Percentiles rank a stretch among this genome's conserved stretches.
These are phyloP conservation scores for Silurus asotus DNA, from an alignment of 2,113 vertebrate genomes.

Conservation along the genomic window DNA sequence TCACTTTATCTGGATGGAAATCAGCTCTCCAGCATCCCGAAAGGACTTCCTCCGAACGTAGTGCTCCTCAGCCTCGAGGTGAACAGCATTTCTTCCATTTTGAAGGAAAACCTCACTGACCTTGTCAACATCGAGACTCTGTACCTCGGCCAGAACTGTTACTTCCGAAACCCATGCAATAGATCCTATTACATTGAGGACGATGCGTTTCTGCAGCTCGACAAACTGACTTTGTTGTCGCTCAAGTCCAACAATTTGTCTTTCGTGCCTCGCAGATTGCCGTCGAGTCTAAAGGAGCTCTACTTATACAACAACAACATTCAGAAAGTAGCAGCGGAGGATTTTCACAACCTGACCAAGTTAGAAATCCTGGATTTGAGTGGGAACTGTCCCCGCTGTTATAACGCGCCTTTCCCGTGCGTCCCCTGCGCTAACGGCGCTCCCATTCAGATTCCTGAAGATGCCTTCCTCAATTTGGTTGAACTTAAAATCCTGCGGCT, in stretches of 20 bases:
- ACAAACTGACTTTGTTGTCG: constrained; percentile 80
- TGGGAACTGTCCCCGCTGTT: constrained; percentile 93
- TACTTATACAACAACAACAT: constrained; percentile 91
- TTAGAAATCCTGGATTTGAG: constrained; percentile 90
- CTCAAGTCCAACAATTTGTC: constrained; percentile 91
- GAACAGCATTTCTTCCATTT: constrained; percentile 81
- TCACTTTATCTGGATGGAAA: constrained; percentile 91
- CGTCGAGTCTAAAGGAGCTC: constrained; percentile 79
- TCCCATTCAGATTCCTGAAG: constrained; percentile 71
- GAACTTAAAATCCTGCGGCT: constrained; percentile 82
- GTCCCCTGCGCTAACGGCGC: constrained; percentile 75
- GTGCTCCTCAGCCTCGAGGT: constrained; percentile 88
- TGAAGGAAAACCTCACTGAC: constrained; percentile 76
- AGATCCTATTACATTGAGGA: constrained; percentile 78
- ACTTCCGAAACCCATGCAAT: constrained; percentile 91
- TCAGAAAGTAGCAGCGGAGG: constrained; percentile 68
- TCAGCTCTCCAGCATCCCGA: constrained; percentile 81
- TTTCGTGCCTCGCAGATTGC: constrained; percentile 75
- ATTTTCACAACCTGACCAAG: constrained; percentile 78
- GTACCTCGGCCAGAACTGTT: constrained; percentile 93
- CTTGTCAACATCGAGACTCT: constrained; percentile 78
- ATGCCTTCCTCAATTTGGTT: constrained; percentile 77
- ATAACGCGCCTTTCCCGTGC: constrained; percentile 88
- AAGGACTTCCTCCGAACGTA: constrained; percentile 78
- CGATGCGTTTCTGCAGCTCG: constrained; percentile 78